Evolutionary conservation across 2,888 invertebrate genomes (phyloP).

Genomic region (Perizoma affinitatum): DNA sequence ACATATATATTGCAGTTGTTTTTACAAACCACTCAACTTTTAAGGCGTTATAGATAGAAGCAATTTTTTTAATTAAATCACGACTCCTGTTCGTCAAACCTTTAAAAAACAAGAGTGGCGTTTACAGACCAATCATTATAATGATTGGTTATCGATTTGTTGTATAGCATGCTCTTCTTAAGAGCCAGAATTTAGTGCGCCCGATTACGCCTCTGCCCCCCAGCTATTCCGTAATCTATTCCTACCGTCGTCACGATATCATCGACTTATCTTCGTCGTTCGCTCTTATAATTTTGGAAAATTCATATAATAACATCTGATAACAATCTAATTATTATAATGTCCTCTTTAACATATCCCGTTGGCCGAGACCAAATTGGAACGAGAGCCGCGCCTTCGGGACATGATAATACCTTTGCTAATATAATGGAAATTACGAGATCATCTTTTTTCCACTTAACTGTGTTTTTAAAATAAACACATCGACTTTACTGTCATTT

Average conservation of each 20-base stretch:
- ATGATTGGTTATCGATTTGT: slow-evolving; percentile 82
- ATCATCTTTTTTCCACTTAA: slow-evolving; percentile 73
- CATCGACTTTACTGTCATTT: slow-evolving; percentile 39
- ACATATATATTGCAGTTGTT: no score
- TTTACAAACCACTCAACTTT: no score
- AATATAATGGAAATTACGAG: slow-evolving; percentile 77
- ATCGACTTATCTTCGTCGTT: slow-evolving; percentile 74
- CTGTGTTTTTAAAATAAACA: slow-evolving; percentile 79
- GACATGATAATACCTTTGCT: slow-evolving; percentile 74
- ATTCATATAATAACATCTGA: slow-evolving; percentile 82
- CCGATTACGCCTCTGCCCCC: slow-evolving; percentile 67
- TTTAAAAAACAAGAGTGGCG: slow-evolving; percentile 70
- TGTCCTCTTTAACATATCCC: slow-evolving; percentile 82
- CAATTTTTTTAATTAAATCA: slow-evolving; percentile 54
- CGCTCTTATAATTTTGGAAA: slow-evolving; percentile 79
- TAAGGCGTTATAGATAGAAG: no score
- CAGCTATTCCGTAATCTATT: slow-evolving; percentile 76
- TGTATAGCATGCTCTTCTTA: slow-evolving; percentile 76
- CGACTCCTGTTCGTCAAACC: slow-evolving; percentile 77
- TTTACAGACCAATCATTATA: slow-evolving; percentile 81
- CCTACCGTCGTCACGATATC: slow-evolving; percentile 78
- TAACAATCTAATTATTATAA: slow-evolving; percentile 84
- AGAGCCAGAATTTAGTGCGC: slow-evolving; percentile 76
- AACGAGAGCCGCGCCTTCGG: slow-evolving; percentile 63
- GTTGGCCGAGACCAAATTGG: slow-evolving; percentile 72